Conservation (phyloP, 2,797 vertebrate species). For the Syncerus caffer region DNA sequence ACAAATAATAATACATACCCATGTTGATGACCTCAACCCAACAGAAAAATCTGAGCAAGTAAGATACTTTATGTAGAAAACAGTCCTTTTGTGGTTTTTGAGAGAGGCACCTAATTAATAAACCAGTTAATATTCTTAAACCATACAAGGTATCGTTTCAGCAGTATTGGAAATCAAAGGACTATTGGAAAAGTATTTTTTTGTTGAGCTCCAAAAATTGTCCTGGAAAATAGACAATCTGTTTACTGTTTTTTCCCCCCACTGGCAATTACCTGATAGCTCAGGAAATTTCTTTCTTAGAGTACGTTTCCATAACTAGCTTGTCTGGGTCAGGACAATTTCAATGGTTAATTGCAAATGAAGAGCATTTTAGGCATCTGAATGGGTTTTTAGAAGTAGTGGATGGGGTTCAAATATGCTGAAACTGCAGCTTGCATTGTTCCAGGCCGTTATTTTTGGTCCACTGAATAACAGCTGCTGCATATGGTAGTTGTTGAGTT, state of each 20-base stretch:
- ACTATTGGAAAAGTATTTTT: conserved; percentile 64
- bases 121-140: background rate
- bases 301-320: background rate
- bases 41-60: background rate
- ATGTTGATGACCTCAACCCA: background rate
- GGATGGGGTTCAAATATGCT: background rate
- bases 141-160: background rate
- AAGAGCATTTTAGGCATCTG: background rate
- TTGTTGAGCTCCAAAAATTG: conserved; percentile 59
- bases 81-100: background rate
- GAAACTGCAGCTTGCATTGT: conserved; percentile 16
- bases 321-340: background rate
- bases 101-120: background rate
- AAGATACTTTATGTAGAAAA: background rate
- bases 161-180: conserved; percentile 55
- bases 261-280: background rate
- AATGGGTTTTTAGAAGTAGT: conserved; percentile 2
- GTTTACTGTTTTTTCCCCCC: background rate
- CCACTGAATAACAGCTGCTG: conserved; percentile 61
- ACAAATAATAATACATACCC: background rate
- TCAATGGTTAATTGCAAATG: conserved; percentile 40
- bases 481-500: background rate
- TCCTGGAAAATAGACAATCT: background rate
- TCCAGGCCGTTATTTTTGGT: conserved; percentile 36
- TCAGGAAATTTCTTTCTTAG: background rate